A percentile compares a stretch with the other conserved stretches of the same genome.
These are phyloP conservation scores for Corbicula japonica DNA, from an alignment of 2,888 invertebrate genomes.

Conservation along the genomic window DNA sequence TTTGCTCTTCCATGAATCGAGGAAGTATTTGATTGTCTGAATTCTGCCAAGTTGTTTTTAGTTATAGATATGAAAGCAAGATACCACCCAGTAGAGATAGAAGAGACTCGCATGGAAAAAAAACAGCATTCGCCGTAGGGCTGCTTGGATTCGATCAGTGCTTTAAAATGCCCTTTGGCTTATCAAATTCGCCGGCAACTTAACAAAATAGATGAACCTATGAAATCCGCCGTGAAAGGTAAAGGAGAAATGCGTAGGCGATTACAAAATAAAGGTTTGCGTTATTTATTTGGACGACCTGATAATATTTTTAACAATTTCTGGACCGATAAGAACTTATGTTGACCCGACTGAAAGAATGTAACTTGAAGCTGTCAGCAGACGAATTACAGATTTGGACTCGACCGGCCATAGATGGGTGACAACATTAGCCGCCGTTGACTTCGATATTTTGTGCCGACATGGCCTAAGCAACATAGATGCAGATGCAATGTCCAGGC, in stretches of 20 bases:
- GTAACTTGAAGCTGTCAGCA: neutral
- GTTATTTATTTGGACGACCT: conserved; percentile 65
- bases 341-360: conserved; percentile 1
- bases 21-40: conserved; percentile 59
- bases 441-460: conserved; percentile 31
- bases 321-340: conserved; percentile 51
- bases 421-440: conserved; percentile 12
- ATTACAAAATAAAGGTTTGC: conserved; percentile 51
- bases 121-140: conserved; percentile 60
- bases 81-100: conserved; percentile 54
- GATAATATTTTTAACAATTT: conserved; percentile 53
- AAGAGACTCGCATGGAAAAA: conserved; percentile 55
- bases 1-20: conserved; percentile 63
- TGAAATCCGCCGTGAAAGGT: conserved; percentile 58
- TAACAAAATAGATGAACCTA: too few species aligned
- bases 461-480: conserved; percentile 15
- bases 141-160: conserved; percentile 59
- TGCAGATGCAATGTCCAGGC: conserved; percentile 32
- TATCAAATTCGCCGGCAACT: too few species aligned
- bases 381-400: too few species aligned
- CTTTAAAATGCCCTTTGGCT: conserved; percentile 56
- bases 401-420: conserved; percentile 41
- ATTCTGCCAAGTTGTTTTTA: conserved; percentile 49
- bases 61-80: conserved; percentile 51
- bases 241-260: conserved; percentile 54